Evolutionary conservation across 2,888 invertebrate genomes (phyloP).

Genomic region (Schrankia costaestrigalis): DNA sequence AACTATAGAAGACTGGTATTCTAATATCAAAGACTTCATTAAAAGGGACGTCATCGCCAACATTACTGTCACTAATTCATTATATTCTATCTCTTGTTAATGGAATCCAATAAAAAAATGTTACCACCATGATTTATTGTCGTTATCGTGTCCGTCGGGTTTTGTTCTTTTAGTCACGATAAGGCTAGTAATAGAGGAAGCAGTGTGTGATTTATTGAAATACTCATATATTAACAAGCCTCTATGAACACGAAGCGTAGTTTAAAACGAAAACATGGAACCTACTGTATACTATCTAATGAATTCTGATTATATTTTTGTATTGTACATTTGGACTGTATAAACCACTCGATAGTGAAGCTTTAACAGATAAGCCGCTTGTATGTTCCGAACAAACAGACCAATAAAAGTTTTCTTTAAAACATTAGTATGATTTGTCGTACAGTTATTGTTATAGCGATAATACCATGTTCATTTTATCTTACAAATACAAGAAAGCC

Average conservation of each 20-base stretch:
- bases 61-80: slow-evolving; percentile 46
- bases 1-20: slow-evolving; percentile 11
- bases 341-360: slow-evolving; percentile 8
- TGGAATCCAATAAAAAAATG: slow-evolving; percentile 50
- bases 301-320: slow-evolving; percentile 4
- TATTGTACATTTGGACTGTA: slow-evolving; percentile 3
- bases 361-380: slow-evolving; percentile 11
- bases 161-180: slow-evolving; percentile 57
- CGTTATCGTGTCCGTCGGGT: slow-evolving; percentile 45
- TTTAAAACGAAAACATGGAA: slow-evolving; percentile 12
- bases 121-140: slow-evolving; percentile 55
- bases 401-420: slow-evolving; percentile 9
- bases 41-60: slow-evolving; percentile 20
- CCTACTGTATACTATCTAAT: slow-evolving; percentile 6
- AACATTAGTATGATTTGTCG: slow-evolving; percentile 17
- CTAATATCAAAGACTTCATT: slow-evolving; percentile 29
- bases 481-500: slow-evolving; percentile 4
- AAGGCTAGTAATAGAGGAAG: slow-evolving; percentile 63
- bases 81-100: slow-evolving; percentile 50
- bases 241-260: too few relatives aligned
- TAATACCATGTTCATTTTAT: slow-evolving; percentile 14
- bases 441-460: slow-evolving; percentile 24
- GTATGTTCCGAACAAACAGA: slow-evolving; percentile 11
- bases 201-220: slow-evolving; percentile 50
- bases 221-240: too few relatives aligned